phyloP scores from a whole-genome alignment of 2,888 invertebrate genomes.

The Terebella lapidaria region DNA sequence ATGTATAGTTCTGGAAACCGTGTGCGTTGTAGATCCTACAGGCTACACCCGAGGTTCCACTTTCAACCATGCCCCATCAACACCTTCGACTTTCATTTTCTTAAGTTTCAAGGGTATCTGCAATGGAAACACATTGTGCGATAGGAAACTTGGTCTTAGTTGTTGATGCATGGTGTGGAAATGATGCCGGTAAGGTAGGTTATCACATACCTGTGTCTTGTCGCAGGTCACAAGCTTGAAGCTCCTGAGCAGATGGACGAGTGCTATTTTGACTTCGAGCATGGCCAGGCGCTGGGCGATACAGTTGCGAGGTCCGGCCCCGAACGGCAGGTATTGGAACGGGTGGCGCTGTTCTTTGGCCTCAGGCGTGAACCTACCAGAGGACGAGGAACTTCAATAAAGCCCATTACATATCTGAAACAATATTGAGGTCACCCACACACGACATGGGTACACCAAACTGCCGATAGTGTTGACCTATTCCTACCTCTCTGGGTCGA shows the following conservation, averaged over 20 bases:
- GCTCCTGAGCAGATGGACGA: conserved; percentile 12
- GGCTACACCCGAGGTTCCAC: no score
- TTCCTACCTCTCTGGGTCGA: conserved; percentile 21
- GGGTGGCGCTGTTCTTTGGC: background rate
- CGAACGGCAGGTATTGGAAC: conserved; percentile 17
- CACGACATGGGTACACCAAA: background rate
- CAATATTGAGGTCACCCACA: background rate
- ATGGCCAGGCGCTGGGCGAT: conserved; percentile 20
- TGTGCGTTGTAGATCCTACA: no score
- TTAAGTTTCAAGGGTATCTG: background rate
- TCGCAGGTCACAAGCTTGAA: conserved; percentile 8
- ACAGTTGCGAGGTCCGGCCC: conserved; percentile 20
- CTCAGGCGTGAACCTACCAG: background rate
- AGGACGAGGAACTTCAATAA: no score
- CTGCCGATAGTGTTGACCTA: conserved; percentile 2
- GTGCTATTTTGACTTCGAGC: conserved; percentile 17
- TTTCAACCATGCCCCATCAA: background rate
- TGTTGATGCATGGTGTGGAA: no score
- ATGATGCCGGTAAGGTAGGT: no score
- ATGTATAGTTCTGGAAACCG: no score
- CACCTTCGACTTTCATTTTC: background rate
- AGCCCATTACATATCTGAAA: background rate
- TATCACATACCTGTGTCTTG: background rate
- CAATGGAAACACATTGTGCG: background rate
- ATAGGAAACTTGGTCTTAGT: no score